phyloP scores from a whole-genome alignment of 2,888 invertebrate species.

The Holacanthella duospinosa region DNA sequence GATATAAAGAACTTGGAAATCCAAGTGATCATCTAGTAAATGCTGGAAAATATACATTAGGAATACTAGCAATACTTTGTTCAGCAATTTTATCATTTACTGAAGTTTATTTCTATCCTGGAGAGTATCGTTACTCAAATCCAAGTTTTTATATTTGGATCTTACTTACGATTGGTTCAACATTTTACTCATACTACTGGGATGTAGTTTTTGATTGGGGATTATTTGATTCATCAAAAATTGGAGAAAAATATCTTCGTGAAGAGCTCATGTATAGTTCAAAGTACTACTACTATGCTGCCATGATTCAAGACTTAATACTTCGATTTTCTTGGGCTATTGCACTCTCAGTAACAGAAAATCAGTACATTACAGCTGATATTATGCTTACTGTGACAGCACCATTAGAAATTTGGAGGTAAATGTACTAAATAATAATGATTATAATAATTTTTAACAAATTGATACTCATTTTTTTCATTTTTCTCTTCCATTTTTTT shows the following conservation, averaged over 20 bases:
- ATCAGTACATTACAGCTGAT: neutral
- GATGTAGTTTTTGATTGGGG: constrained; percentile 45
- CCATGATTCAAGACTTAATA: constrained; percentile 9
- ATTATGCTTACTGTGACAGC: constrained; percentile 7
- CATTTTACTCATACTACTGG: constrained; percentile 43
- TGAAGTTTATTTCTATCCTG: neutral
- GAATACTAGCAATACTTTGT: constrained; percentile 58
- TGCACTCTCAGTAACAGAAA: constrained; percentile 2
- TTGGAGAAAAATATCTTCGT: constrained; percentile 23
- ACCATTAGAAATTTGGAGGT: constrained; percentile 6
- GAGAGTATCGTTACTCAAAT: neutral
- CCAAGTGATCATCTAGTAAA: constrained; percentile 92
- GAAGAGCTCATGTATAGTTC: constrained; percentile 10
- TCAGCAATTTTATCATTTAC: neutral
- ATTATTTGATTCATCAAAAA: constrained; percentile 24
- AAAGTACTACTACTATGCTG: constrained; percentile 7
- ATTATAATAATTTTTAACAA: no score
- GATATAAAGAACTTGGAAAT: constrained; percentile 85
- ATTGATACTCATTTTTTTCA: no score
- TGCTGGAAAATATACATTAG: constrained; percentile 93
- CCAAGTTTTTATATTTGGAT: constrained; percentile 39
- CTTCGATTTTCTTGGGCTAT: constrained; percentile 14
- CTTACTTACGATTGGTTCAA: constrained; percentile 39
- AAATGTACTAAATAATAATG: neutral
- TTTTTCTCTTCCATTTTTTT: no score